Percentiles rank a stretch among this genome's conserved stretches.
Conservation (phyloP, 2,888 invertebrate species). For the Monochamus alternatus region DNA sequence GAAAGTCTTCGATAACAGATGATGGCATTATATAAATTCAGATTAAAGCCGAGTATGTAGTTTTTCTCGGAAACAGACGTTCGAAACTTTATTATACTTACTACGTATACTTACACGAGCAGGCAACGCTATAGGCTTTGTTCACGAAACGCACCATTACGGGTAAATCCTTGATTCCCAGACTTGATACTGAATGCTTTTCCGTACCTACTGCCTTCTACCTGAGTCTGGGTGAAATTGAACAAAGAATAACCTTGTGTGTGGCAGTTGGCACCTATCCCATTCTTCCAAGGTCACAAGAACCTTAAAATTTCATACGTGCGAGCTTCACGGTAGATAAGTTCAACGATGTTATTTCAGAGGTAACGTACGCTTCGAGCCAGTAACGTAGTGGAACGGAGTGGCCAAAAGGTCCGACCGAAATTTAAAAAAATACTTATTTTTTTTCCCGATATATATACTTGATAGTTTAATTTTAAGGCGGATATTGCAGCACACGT, state of each 20-base stretch:
- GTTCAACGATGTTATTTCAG: neutral
- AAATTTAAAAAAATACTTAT: too few relatives aligned
- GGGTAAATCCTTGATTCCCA: slow-evolving; percentile 31
- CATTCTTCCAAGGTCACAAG: slow-evolving; percentile 21
- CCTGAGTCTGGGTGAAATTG: slow-evolving; percentile 34
- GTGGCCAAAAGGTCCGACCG: too few relatives aligned
- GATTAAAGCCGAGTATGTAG: neutral
- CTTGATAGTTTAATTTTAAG: too few relatives aligned
- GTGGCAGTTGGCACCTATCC: slow-evolving; percentile 31
- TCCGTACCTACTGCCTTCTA: slow-evolving; percentile 22
- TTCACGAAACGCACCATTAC: slow-evolving; percentile 18
- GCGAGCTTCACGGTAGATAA: slow-evolving; percentile 9
- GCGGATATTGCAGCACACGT: too few relatives aligned
- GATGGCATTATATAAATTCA: neutral
- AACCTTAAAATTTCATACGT: slow-evolving; percentile 26
- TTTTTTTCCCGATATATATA: too few relatives aligned
- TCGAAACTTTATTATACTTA: too few relatives aligned
- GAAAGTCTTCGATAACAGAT: neutral
- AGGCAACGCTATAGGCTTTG: neutral
- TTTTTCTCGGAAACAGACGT: neutral
- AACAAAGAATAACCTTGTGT: slow-evolving; percentile 35
- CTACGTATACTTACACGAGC: neutral
- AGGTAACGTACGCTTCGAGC: neutral
- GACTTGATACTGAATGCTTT: slow-evolving; percentile 30
- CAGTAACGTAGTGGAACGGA: neutral